Conservation (phyloP, 2,113 vertebrate species). For the Pituophis catenifer region DNA sequence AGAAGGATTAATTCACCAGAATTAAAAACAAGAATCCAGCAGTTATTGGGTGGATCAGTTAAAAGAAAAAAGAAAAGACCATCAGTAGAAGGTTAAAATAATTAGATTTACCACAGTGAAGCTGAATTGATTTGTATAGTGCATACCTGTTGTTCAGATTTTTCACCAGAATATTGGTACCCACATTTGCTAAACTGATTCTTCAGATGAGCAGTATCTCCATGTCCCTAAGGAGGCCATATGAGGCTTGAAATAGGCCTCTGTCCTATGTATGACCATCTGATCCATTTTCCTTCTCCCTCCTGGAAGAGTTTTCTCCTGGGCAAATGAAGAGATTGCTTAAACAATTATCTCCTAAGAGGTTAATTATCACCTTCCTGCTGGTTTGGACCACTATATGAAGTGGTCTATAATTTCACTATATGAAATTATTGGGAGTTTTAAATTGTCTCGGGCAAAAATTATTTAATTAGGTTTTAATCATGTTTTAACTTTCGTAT, state of each 20-base stretch:
- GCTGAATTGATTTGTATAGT: background rate
- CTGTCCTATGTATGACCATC: background rate
- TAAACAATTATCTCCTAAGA: background rate
- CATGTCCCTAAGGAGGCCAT: background rate
- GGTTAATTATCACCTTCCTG: background rate
- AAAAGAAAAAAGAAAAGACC: background rate
- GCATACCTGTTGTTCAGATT: background rate
- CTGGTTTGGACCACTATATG: background rate
- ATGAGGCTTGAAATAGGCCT: background rate
- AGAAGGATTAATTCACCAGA: background rate
- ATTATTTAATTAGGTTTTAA: too few relatives aligned
- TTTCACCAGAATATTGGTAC: background rate
- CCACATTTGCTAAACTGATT: background rate
- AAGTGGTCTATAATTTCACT: too few relatives aligned
- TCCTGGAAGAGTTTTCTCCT: background rate
- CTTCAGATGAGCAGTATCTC: background rate
- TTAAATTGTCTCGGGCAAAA: too few relatives aligned
- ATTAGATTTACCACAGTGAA: background rate
- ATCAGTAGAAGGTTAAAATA: background rate
- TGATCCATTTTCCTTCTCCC: background rate
- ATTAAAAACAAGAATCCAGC: background rate
- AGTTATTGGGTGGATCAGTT: background rate
- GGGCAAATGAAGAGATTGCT: background rate
- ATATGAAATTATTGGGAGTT: too few relatives aligned
- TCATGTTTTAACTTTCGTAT: too few relatives aligned